These are phyloP conservation scores for Microtus oregoni DNA, from an alignment of 2,113 vertebrate species.

Conservation along the genomic window DNA sequence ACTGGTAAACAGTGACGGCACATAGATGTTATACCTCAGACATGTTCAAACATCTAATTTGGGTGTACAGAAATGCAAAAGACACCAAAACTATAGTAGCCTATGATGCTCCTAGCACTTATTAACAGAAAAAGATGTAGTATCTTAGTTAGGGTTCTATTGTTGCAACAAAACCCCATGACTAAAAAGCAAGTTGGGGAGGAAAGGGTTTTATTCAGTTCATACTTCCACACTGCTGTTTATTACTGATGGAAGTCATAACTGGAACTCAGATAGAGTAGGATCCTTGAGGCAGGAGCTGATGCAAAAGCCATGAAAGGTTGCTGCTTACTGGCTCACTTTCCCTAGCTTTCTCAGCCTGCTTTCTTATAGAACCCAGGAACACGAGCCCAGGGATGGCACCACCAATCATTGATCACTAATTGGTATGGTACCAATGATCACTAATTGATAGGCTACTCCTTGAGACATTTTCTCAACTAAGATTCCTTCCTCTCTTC, in stretches of 20 bases:
- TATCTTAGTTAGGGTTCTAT: background rate
- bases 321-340: background rate
- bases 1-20: background rate
- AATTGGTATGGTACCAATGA: background rate
- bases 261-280: background rate
- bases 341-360: background rate
- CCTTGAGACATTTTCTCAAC: no score
- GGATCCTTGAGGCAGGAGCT: no score
- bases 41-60: no score
- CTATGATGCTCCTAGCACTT: background rate
- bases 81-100: no score
- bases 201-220: background rate
- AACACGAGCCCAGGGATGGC: background rate
- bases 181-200: background rate
- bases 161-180: background rate
- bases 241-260: background rate
- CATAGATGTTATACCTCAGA: background rate
- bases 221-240: background rate
- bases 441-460: background rate
- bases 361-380: background rate
- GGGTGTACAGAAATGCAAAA: background rate
- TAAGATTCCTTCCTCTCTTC: background rate
- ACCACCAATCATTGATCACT: background rate
- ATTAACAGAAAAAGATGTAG: background rate
- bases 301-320: background rate